Conservation (phyloP, 1,140 invertebrate genomes). For the Bombus waltoni region DNA sequence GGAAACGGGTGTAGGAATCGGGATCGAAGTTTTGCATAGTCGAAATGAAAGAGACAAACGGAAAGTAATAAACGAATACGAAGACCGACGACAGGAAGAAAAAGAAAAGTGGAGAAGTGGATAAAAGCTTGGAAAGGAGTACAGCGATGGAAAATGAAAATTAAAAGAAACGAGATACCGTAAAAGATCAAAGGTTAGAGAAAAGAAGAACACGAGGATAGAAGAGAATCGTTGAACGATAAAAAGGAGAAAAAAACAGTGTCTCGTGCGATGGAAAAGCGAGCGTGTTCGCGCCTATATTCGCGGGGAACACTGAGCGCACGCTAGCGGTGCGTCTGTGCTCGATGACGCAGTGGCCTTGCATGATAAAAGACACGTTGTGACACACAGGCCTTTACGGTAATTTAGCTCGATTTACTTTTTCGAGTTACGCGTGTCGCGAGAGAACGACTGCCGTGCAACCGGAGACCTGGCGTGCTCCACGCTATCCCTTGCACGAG, state of each 20-base stretch:
- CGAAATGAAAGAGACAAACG: background rate
- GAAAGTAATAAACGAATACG: too few species aligned
- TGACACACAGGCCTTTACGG: conserved; percentile 40
- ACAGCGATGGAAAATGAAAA: background rate
- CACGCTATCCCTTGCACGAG: conserved; percentile 11
- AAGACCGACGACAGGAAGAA: background rate
- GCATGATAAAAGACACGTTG: conserved; percentile 59
- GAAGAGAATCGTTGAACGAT: background rate
- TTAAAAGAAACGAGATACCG: background rate
- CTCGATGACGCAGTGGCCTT: conserved; percentile 68
- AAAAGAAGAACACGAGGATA: background rate
- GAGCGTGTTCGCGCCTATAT: background rate
- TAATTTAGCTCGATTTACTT: conserved; percentile 56
- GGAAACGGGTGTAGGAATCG: background rate
- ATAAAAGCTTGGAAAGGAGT: rapidly evolving
- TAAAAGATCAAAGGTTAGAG: background rate
- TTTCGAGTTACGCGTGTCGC: conserved; percentile 43
- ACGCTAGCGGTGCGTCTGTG: conserved; percentile 2
- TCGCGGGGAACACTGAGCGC: background rate
- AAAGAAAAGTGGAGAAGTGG: background rate
- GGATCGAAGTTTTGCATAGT: too few species aligned
- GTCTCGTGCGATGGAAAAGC: conserved; percentile 14
- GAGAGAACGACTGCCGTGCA: background rate
- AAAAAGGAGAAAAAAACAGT: background rate
- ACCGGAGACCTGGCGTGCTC: background rate